Evolutionary conservation across 2,113 vertebrate genomes (phyloP).

Genomic region (Andinoacara biseriatus): DNA sequence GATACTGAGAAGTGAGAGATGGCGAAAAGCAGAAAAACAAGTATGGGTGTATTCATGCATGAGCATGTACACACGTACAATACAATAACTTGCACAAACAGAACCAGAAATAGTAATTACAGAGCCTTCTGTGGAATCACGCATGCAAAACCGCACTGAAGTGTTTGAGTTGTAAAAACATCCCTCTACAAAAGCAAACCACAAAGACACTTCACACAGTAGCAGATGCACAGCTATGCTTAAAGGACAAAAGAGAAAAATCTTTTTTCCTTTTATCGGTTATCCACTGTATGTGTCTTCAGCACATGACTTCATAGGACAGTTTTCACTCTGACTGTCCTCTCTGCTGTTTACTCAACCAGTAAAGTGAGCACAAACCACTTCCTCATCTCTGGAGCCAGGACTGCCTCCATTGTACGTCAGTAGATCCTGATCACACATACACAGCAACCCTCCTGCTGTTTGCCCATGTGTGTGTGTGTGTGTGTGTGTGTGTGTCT

Average conservation of each 20-base stretch:
- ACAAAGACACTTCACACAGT: not conserved
- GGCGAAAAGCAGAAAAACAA: conserved; percentile 48
- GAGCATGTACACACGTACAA: conserved; percentile 31
- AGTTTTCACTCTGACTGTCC: conserved; percentile 49
- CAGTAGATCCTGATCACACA: conserved; percentile 40
- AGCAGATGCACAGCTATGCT: not conserved
- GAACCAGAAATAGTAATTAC: conserved; percentile 42
- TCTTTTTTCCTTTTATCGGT: not conserved
- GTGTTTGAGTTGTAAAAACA: conserved; percentile 44
- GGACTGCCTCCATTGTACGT: conserved; percentile 52
- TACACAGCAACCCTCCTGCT: conserved; percentile 22
- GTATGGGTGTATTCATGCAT: conserved; percentile 50
- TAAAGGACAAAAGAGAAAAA: not conserved
- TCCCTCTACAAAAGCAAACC: not conserved
- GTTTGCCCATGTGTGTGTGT: conserved; percentile 54
- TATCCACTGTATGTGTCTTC: not conserved
- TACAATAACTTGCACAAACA: conserved; percentile 57
- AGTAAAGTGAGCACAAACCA: conserved; percentile 52
- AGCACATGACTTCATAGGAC: conserved; percentile 50
- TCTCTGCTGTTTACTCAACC: conserved; percentile 63
- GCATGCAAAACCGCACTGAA: conserved; percentile 26
- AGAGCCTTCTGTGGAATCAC: conserved; percentile 17
- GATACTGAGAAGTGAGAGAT: conserved; percentile 42
- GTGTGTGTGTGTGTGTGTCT: not conserved
- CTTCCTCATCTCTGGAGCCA: conserved; percentile 68